These are phyloP conservation scores for Lasioglossum morio DNA, from an alignment of 2,888 invertebrate species.

Conservation along the genomic window DNA sequence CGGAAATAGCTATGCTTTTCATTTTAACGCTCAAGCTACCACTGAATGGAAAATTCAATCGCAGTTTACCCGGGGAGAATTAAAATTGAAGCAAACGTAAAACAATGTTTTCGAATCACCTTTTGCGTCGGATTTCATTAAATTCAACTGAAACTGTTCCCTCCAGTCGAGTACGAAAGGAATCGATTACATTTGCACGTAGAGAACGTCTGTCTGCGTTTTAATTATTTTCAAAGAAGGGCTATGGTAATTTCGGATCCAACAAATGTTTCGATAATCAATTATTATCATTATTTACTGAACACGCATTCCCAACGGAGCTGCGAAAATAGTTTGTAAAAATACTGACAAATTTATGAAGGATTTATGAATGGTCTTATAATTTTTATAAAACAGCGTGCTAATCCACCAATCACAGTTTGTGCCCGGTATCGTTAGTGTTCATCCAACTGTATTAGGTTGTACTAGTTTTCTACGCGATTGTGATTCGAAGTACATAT, in stretches of 20 bases:
- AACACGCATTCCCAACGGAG: not conserved
- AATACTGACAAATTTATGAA: not conserved
- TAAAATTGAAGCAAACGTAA: constrained; percentile 27
- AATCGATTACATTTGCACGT: constrained; percentile 14
- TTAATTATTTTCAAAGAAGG: constrained; percentile 9
- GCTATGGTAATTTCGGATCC: not conserved
- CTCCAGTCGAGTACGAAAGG: not conserved
- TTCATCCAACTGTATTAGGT: too few species aligned
- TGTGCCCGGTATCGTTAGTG: too few species aligned
- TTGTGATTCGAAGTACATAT: too few species aligned
- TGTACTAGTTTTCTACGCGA: too few species aligned
- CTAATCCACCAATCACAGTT: too few species aligned
- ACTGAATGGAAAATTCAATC: constrained; percentile 24
- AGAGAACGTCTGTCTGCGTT: not conserved
- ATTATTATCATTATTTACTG: not conserved
- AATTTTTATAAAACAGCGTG: too few species aligned
- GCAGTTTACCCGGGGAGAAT: not conserved
- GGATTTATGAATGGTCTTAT: too few species aligned
- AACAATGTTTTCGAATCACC: not conserved
- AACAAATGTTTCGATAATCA: not conserved
- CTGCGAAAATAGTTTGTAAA: not conserved
- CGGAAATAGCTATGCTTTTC: constrained; percentile 47
- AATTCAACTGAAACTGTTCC: constrained; percentile 5
- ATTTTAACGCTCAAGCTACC: constrained; percentile 4
- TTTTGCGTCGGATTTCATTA: constrained; percentile 22